phyloP scores from a whole-genome alignment of 1,140 invertebrate species.

The Bilobella aurantiaca region DNA sequence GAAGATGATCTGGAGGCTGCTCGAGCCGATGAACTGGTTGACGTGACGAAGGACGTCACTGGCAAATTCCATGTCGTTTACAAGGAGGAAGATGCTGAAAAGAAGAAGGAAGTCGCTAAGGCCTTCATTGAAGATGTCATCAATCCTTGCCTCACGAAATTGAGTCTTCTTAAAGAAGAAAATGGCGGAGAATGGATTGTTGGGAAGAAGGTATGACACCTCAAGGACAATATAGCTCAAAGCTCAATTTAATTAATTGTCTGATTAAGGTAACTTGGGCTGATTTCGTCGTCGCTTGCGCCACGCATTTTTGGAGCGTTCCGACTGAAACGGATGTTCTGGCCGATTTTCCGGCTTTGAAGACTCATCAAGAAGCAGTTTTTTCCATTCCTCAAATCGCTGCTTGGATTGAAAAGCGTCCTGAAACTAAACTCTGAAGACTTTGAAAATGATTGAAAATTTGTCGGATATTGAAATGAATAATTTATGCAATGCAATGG shows the following conservation, averaged over 20 bases:
- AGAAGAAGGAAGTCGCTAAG: neutral
- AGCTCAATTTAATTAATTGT: neutral
- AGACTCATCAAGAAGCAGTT: constrained; percentile 10
- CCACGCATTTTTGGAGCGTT: constrained; percentile 9
- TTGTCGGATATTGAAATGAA: neutral
- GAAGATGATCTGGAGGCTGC: constrained; percentile 51
- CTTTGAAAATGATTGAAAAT: neutral
- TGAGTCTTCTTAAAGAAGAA: constrained; percentile 46
- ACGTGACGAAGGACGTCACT: neutral
- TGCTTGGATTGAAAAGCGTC: constrained; percentile 35
- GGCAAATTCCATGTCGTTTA: constrained; percentile 1
- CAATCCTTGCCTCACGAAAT: constrained; percentile 45
- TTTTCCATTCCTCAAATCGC: constrained; percentile 22
- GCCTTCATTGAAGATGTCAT: constrained; percentile 3
- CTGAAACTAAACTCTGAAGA: constrained; percentile 23
- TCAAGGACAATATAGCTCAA: neutral
- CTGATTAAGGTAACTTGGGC: constrained; percentile 18
- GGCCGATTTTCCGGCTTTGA: constrained; percentile 13
- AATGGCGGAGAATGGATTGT: constrained; percentile 32
- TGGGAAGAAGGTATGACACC: constrained; percentile 1
- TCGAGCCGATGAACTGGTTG: constrained; percentile 41
- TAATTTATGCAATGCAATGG: neutral
- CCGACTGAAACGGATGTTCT: constrained; percentile 14
- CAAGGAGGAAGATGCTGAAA: neutral
- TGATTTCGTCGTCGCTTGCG: constrained; percentile 22